These are phyloP conservation scores for Drosophila biarmipes DNA, from an alignment of 1,140 invertebrate genomes.

Conservation along the genomic window DNA sequence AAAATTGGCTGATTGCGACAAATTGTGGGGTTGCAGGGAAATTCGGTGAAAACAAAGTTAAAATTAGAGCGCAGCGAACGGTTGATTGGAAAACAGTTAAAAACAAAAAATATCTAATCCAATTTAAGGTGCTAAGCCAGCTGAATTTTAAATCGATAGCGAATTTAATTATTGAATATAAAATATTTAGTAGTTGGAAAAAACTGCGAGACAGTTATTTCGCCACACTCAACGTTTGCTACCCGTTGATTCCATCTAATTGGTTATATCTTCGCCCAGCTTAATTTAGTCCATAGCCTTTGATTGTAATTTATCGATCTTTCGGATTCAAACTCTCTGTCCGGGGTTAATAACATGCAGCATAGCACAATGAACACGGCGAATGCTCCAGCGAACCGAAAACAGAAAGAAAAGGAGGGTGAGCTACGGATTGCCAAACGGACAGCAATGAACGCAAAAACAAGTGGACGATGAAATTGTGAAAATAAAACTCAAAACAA, in stretches of 20 bases:
- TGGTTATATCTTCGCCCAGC: constrained; percentile 6
- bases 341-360: constrained; percentile 52
- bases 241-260: constrained; percentile 13
- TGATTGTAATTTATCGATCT: constrained; percentile 48
- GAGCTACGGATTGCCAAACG: constrained; percentile 44
- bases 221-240: not conserved
- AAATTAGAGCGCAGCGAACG: constrained; percentile 11
- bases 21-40: constrained; percentile 6
- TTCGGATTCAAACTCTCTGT: constrained; percentile 20
- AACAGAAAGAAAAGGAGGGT: constrained; percentile 29
- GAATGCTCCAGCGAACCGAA: constrained; percentile 51
- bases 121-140: constrained; percentile 24
- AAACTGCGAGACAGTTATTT: not conserved
- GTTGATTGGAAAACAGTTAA: not conserved
- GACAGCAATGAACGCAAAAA: constrained; percentile 49
- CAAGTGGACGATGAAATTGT: constrained; percentile 54
- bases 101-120: not conserved
- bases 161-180: not conserved
- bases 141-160: constrained; percentile 8
- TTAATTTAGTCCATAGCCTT: constrained; percentile 11
- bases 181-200: not conserved
- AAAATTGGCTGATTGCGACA: constrained; percentile 18
- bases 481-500: constrained; percentile 37
- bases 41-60: constrained; percentile 14
- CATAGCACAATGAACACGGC: constrained; percentile 49